Conservation (phyloP, 2,888 invertebrate genomes). For the Chrysolina haemoptera region DNA sequence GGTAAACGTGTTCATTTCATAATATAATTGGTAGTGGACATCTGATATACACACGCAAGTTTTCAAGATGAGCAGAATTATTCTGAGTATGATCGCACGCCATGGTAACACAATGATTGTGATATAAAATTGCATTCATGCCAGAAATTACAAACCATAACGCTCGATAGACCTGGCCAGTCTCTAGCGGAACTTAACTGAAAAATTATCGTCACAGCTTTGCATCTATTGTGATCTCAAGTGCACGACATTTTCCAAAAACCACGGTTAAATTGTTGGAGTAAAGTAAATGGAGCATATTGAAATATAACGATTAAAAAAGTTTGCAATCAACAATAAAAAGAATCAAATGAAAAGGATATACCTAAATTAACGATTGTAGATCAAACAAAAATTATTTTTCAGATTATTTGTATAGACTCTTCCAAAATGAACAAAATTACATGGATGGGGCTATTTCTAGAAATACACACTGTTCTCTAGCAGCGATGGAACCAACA, state of each 20-base stretch:
- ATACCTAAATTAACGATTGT: too few species aligned
- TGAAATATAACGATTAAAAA: neutral
- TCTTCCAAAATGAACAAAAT: too few species aligned
- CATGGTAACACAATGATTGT: constrained; percentile 25
- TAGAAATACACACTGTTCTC: too few species aligned
- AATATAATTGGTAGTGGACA: neutral
- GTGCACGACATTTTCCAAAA: constrained; percentile 46
- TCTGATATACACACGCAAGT: constrained; percentile 2
- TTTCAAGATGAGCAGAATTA: neutral
- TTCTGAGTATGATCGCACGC: constrained; percentile 7
- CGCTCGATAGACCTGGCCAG: constrained; percentile 45
- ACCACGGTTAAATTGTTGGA: neutral
- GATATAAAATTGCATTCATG: constrained; percentile 33
- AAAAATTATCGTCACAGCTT: constrained; percentile 55
- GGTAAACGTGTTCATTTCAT: too few species aligned
- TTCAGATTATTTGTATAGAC: too few species aligned
- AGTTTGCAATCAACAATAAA: too few species aligned
- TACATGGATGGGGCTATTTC: too few species aligned
- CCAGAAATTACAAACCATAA: constrained; percentile 47
- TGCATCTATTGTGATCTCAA: constrained; percentile 53
- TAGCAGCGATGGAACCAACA: too few species aligned
- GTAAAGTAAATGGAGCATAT: neutral
- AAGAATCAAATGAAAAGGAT: too few species aligned
- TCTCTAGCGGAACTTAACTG: constrained; percentile 54
- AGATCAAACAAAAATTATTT: too few species aligned